These are phyloP conservation scores for Epinotia ramella DNA, from an alignment of 2,888 invertebrate genomes.

Conservation along the genomic window DNA sequence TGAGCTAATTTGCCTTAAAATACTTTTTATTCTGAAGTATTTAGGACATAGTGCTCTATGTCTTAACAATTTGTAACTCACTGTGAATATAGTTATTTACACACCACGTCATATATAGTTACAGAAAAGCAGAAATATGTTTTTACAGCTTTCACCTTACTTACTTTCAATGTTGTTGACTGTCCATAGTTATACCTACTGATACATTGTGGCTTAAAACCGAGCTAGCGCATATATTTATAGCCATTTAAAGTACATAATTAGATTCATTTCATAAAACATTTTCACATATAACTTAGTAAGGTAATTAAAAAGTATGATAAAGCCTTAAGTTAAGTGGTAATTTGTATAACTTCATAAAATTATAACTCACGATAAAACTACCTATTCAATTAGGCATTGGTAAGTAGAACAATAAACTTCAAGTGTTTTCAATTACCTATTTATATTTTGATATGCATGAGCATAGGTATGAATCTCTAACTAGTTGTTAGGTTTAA, in stretches of 20 bases:
- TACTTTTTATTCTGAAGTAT: no score
- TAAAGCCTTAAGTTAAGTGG: not conserved
- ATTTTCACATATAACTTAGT: not conserved
- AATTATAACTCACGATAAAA: not conserved
- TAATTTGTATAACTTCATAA: not conserved
- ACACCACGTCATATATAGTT: no score
- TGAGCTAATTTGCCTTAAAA: no score
- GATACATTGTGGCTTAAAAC: not conserved
- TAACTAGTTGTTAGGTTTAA: not conserved
- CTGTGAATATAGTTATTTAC: no score
- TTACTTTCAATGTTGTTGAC: no score
- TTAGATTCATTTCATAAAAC: not conserved
- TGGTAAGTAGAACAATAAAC: not conserved
- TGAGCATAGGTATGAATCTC: no score
- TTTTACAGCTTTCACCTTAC: no score
- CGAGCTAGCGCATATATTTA: not conserved
- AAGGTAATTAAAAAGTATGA: not conserved
- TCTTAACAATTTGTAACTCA: no score
- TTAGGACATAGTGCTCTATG: no score
- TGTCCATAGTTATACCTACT: not conserved
- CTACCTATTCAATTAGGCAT: not conserved
- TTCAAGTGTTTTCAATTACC: not conserved
- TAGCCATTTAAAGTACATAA: not conserved
- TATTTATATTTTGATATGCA: no score
- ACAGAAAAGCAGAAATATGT: no score